phyloP scores from a whole-genome alignment of 2,113 vertebrate genomes.

The Platysteira castanea region DNA sequence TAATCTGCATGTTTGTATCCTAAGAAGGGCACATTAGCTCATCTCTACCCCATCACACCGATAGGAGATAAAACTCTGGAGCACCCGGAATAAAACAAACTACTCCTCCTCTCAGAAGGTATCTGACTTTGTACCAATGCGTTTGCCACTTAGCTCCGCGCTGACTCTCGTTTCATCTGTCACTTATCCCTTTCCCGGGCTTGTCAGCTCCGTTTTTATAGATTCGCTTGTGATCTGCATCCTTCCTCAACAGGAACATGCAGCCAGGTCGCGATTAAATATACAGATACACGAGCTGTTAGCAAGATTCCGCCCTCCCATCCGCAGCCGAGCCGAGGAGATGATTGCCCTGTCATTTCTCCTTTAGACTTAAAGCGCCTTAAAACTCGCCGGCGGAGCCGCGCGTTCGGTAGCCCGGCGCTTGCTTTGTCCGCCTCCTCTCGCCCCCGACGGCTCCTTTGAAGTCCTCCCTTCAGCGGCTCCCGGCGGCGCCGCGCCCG shows the following conservation, averaged over 20 bases:
- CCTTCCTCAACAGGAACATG: constrained; percentile 66
- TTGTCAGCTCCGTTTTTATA: constrained; percentile 74
- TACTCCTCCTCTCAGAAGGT: constrained; percentile 77
- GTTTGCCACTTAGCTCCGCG: constrained; percentile 79
- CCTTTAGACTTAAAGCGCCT: neutral
- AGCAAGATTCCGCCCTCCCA: constrained; percentile 22
- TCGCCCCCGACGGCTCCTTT: neutral
- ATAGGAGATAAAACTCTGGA: constrained; percentile 78
- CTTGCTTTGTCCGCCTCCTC: neutral
- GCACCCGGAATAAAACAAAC: constrained; percentile 77
- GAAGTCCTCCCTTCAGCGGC: neutral
- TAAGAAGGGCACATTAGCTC: constrained; percentile 78
- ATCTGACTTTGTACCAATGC: constrained; percentile 74
- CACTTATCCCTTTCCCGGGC: constrained; percentile 75
- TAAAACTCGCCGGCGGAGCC: neutral
- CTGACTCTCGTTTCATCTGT: constrained; percentile 82
- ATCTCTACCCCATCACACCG: constrained; percentile 65
- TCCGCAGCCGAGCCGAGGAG: neutral
- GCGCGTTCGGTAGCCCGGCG: neutral
- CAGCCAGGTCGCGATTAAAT: constrained; percentile 79
- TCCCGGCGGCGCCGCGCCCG: neutral
- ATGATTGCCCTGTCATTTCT: neutral
- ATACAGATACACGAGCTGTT: constrained; percentile 42
- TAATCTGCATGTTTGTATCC: constrained; percentile 82
- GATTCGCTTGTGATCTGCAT: constrained; percentile 77